Evolutionary conservation across 2,797 vertebrate genomes (phyloP).

Genomic region (Sitta carolinensis): DNA sequence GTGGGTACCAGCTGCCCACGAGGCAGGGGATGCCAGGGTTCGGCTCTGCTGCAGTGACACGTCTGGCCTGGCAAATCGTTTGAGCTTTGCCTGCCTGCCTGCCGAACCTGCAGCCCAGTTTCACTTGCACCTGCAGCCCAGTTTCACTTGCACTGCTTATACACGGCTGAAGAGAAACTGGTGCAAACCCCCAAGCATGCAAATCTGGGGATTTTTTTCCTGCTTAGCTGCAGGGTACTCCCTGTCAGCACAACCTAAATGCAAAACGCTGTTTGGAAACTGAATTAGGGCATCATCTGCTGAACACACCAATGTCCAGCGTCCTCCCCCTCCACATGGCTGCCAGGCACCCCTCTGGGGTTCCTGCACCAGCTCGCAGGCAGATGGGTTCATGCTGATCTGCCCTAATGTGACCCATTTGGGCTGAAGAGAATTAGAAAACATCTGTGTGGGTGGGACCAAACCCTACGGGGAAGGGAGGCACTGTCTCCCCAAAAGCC

Average conservation of each 20-base stretch:
- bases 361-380: not conserved
- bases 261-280: not conserved
- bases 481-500: not conserved
- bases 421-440: not conserved
- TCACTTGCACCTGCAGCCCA: not conserved
- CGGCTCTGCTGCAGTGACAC: accelerated
- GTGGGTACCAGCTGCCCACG: accelerated
- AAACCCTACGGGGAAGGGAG: accelerated
- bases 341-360: not conserved
- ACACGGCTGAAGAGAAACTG: not conserved
- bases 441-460: not conserved
- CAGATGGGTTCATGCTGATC: not conserved
- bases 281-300: not conserved
- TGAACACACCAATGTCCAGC: not conserved
- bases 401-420: not conserved
- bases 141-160: not conserved
- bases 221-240: not conserved
- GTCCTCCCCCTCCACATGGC: not conserved
- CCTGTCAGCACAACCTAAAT: constrained; percentile 19
- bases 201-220: not conserved
- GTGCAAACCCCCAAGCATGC: not conserved
- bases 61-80: not conserved
- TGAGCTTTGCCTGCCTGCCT: not conserved
- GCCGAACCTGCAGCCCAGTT: not conserved
- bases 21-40: not conserved